Conservation (phyloP, 2,888 invertebrate genomes). For the Oscheius sp. region DNA sequence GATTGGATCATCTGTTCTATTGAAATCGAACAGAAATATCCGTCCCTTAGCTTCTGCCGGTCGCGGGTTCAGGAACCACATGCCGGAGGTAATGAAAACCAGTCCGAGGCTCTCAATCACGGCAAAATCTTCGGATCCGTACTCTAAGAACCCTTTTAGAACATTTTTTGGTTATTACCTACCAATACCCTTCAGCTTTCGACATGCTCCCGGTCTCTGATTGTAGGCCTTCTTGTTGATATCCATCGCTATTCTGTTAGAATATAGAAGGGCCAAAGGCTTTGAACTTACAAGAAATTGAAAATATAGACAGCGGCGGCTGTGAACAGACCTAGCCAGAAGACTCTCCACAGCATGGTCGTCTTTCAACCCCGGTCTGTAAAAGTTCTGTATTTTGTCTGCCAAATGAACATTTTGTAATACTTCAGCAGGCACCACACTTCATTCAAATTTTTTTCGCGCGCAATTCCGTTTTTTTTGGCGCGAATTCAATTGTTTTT, state of each 20-base stretch:
- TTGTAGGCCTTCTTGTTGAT: slow-evolving; percentile 48
- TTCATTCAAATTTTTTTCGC: no score
- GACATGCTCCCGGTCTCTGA: slow-evolving; percentile 50
- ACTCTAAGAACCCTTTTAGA: slow-evolving; percentile 36
- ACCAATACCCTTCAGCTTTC: slow-evolving; percentile 47
- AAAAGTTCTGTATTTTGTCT: no score
- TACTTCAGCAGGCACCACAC: no score
- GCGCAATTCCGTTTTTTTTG: no score
- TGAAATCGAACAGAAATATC: slow-evolving; percentile 56
- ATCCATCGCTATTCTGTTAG: slow-evolving; percentile 44
- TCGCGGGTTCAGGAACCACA: slow-evolving; percentile 45
- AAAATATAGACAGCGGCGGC: slow-evolving; percentile 32
- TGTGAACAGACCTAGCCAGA: slow-evolving; percentile 36
- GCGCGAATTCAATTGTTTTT: no score
- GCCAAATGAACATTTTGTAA: no score
- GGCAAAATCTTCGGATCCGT: slow-evolving; percentile 59
- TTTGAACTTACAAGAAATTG: slow-evolving; percentile 43
- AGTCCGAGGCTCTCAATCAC: slow-evolving; percentile 42
- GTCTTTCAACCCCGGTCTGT: no score
- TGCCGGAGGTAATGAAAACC: slow-evolving; percentile 57
- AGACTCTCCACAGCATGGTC: slow-evolving; percentile 24
- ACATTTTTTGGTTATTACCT: not conserved
- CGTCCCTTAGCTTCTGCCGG: slow-evolving; percentile 31
- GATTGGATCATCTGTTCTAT: not conserved
- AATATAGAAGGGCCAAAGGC: no score